Evolutionary conservation across 2,113 vertebrate species (phyloP).

Genomic region (Mesembrinibis cayennensis): DNA sequence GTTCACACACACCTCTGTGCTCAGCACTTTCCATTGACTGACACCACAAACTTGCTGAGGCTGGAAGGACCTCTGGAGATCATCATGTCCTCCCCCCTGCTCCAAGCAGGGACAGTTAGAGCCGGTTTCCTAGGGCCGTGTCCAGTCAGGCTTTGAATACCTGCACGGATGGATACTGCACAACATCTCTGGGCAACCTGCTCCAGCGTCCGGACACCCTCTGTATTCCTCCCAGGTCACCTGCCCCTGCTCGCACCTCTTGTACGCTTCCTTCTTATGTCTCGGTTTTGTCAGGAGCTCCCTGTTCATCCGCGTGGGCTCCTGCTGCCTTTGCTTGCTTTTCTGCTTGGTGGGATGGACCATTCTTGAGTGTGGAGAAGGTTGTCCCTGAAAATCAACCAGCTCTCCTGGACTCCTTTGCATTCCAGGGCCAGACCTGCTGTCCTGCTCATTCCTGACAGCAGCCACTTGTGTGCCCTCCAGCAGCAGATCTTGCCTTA

Average conservation of each 20-base stretch:
- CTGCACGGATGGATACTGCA: neutral
- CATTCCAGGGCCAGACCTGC: neutral
- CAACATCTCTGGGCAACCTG: neutral
- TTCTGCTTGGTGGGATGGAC: neutral
- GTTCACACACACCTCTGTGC: neutral
- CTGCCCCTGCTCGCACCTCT: neutral
- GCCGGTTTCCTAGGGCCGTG: neutral
- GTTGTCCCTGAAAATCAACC: neutral
- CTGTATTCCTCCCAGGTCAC: neutral
- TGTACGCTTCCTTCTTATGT: neutral
- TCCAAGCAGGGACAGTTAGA: neutral
- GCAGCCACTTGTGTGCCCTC: neutral
- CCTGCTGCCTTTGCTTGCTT: neutral
- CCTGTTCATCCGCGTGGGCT: neutral
- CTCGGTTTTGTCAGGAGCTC: neutral
- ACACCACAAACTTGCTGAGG: neutral
- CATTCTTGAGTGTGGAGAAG: neutral
- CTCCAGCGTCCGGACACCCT: neutral
- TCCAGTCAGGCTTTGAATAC: neutral
- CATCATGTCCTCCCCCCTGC: rapidly evolving
- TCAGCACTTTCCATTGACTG: neutral
- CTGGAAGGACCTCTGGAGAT: neutral
- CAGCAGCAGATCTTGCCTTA: neutral
- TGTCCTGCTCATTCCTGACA: neutral
- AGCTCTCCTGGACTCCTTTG: neutral